phyloP scores from a whole-genome alignment of 2,888 invertebrate species.

The Temnothorax ravouxi region DNA sequence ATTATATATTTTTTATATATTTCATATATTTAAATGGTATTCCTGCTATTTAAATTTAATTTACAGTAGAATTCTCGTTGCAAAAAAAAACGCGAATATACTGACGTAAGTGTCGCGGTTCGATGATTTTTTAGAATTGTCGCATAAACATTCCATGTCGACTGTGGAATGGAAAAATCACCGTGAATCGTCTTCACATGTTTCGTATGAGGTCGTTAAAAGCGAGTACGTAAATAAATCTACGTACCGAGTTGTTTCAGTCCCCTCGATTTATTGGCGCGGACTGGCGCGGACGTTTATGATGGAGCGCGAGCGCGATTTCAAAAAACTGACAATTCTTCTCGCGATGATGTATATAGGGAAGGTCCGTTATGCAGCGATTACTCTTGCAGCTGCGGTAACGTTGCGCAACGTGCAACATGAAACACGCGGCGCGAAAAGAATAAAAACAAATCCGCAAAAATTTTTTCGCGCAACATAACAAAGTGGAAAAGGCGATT shows the following conservation, averaged over 20 bases:
- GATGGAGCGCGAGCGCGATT: conserved; percentile 39
- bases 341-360: conserved; percentile 38
- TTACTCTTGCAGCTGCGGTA: conserved; percentile 44
- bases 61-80: too few species aligned
- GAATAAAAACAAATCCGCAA: conserved; percentile 28
- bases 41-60: too few species aligned
- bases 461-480: not conserved
- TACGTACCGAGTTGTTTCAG: conserved; percentile 15
- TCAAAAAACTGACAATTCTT: conserved; percentile 46
- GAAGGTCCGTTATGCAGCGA: conserved; percentile 17
- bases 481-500: not conserved
- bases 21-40: too few species aligned
- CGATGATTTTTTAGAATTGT: not conserved
- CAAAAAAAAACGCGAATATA: not conserved
- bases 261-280: conserved; percentile 33
- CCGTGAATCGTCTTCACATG: not conserved
- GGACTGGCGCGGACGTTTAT: conserved; percentile 34
- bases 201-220: conserved; percentile 7
- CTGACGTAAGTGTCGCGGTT: not conserved
- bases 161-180: not conserved
- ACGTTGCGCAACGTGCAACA: conserved; percentile 2
- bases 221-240: conserved; percentile 18
- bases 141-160: not conserved
- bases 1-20: not conserved
- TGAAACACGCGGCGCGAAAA: not conserved